Percentiles rank a stretch among this genome's conserved stretches.
Evolutionary conservation across 2,113 vertebrate species (phyloP).

Genomic region (Naja naja): DNA sequence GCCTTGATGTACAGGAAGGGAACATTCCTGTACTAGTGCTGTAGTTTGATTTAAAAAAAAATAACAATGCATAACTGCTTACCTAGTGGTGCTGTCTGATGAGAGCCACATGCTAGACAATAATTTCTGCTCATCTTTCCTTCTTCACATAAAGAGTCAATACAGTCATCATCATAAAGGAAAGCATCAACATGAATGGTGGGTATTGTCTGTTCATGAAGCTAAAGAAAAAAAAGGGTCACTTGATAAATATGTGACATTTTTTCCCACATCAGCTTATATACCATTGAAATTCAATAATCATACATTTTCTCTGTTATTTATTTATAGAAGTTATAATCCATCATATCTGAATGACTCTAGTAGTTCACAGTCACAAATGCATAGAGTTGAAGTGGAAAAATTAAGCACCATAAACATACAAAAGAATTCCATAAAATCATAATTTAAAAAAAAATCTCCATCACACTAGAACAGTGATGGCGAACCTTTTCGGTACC

Average conservation of each 20-base stretch:
- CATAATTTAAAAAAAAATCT: background rate
- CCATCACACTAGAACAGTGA: background rate
- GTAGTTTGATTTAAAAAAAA: constrained; percentile 11
- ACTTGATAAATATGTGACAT: background rate
- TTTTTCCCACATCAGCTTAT: background rate
- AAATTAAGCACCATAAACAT: background rate
- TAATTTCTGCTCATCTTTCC: constrained; percentile 88
- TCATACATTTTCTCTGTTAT: background rate
- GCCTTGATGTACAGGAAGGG: background rate
- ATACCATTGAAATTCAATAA: background rate
- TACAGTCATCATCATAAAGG: constrained; percentile 87
- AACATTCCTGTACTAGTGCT: background rate
- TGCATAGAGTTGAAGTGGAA: background rate
- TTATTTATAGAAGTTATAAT: background rate
- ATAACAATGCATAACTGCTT: constrained; percentile 45
- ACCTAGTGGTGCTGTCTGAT: constrained; percentile 82
- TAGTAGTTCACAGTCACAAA: background rate
- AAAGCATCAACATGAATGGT: constrained; percentile 87
- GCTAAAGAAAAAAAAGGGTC: constrained; percentile 68
- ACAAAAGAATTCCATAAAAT: background rate
- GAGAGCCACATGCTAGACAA: constrained; percentile 83
- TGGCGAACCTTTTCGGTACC: too few species aligned
- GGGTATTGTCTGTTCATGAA: constrained; percentile 72
- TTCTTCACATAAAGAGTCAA: constrained; percentile 85
- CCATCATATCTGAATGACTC: background rate